A percentile compares a stretch with the other conserved stretches of the same genome.
Conservation (phyloP, 2,888 invertebrate genomes). For the Gymnosoma rotundatum region DNA sequence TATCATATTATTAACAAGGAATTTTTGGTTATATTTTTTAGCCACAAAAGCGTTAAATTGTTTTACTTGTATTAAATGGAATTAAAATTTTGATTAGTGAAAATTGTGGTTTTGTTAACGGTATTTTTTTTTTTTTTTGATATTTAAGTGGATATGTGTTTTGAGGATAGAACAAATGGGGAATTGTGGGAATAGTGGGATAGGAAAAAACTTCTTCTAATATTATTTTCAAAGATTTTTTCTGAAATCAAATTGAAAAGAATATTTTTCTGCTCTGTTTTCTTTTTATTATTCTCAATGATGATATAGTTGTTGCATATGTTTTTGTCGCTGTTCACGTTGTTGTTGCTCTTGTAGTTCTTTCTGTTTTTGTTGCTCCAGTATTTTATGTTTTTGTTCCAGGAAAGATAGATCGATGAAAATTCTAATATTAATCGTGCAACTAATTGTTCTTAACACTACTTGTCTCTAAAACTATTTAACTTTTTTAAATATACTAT, state of each 20-base stretch:
- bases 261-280: constrained; percentile 46
- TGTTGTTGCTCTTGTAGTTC: constrained; percentile 81
- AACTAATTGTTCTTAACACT: constrained; percentile 75
- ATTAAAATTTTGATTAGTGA: not conserved
- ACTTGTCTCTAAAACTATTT: constrained; percentile 61
- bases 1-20: not conserved
- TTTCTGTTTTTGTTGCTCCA: constrained; percentile 84
- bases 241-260: constrained; percentile 54
- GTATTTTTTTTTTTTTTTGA: not conserved
- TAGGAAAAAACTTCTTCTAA: constrained; percentile 57
- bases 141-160: not conserved
- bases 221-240: constrained; percentile 62
- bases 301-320: constrained; percentile 82
- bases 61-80: constrained; percentile 5
- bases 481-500: constrained; percentile 35
- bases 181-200: constrained; percentile 8
- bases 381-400: constrained; percentile 87
- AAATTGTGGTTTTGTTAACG: not conserved
- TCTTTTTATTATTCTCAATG: constrained; percentile 72
- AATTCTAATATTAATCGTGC: constrained; percentile 85
- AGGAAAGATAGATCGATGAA: constrained; percentile 93
- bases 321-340: constrained; percentile 79
- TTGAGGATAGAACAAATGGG: constrained; percentile 1
- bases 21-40: constrained; percentile 46
- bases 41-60: constrained; percentile 56